Base-by-base conservation (phyloP, 2,797 vertebrate species). In the Stomatorhinus walkeri region DNA sequence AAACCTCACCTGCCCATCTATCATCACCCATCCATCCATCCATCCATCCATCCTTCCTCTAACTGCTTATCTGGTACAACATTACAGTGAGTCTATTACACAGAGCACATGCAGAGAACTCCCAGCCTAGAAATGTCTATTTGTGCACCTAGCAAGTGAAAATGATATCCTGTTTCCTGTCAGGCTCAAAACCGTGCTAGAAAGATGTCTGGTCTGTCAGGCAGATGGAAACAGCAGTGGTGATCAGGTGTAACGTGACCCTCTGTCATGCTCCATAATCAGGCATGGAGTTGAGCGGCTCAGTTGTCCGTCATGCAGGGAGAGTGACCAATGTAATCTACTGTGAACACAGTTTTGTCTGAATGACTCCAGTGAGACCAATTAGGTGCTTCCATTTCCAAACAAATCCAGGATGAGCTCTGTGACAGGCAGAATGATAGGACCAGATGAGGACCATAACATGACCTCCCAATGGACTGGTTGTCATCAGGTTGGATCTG, bases 281-380 rank as follows among this genome's bases (percentile, higher is more conserved):
- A 87, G 22, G 24, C 28, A 19, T 10, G 14, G 12, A 19, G 51
- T n/a, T 12, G n/a, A 40, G 49, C 85, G 49, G 49, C 52, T 36
- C 85, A 86, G 51, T 19, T 56, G 85, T 59, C 28, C 32, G 14
- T 87, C 52, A 87, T n/a, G 12, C 22, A 59, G 52, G 85, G 32
- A 28, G 85, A 36, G 52, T 24, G 52, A 52, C 85, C 12, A 19
- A 40, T 3, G 7, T 36, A 51, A 87, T 87, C 52, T 87, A 52
- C 32, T 32, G 85, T 19, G 4, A 87, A 87, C 10, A 52, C 52
- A 36, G 52, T 56, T 36, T 59, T 1, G 12, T 56, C 51, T 59
- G 40, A 87, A 87, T 59, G 85, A 51, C 52, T 87, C 85, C 52
- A 87, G 85, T 43, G 85, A 87, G 36, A 59, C 52, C 85, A 87